Evolutionary conservation across 1,140 invertebrate genomes (phyloP), one percentile per base, ranked within the genome.

Genomic region (Drosophila dunni): DNA sequence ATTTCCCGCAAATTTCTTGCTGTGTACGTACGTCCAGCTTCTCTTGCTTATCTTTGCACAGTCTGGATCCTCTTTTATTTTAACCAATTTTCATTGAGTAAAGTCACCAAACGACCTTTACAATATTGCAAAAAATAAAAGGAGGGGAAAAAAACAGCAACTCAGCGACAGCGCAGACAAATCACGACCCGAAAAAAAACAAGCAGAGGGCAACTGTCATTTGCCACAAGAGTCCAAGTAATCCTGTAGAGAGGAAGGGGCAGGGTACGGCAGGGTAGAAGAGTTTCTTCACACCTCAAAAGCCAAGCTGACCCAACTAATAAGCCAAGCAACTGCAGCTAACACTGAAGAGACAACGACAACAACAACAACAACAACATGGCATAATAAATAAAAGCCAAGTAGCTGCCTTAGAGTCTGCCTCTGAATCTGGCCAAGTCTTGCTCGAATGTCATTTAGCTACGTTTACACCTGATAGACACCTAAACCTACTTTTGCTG

Each of bases 361-460:
- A 45, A 64, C 56, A 73, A 64, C 74, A 63, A 60, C 48, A 74
- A 67, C 80, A 86, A 77, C 76, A 79, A 82, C 76, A 65, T 78
- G 83, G 84, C 83, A 88, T 84, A 88, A 88, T 88, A 88, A 88
- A 88, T 88, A 88, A 88, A 88, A 88, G 84, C 83, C 85, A 68
- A 88, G 83, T 88, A 89, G 83, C 84, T 79, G 84, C 66, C 81
- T 85, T 51, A 68, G 81, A 85, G 81, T 81, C 81, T 81, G 78
- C 60, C 78, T 64, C 81, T 66, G 78, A 58, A 85, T 62, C 73
- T 80, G 72, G 73, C 71, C 57, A 74, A 45, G 29, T 38, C 13
- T 51, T 50, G 15, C 36, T 50, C 36, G 10, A n/a, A 11, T 56
- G 17, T 42, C 48, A 9, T 42, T 15, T 36, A 13, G n/a, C 17